These are phyloP conservation scores for Leptinotarsa tumamoca DNA, from an alignment of 2,888 invertebrate genomes.

Conservation along the genomic window DNA sequence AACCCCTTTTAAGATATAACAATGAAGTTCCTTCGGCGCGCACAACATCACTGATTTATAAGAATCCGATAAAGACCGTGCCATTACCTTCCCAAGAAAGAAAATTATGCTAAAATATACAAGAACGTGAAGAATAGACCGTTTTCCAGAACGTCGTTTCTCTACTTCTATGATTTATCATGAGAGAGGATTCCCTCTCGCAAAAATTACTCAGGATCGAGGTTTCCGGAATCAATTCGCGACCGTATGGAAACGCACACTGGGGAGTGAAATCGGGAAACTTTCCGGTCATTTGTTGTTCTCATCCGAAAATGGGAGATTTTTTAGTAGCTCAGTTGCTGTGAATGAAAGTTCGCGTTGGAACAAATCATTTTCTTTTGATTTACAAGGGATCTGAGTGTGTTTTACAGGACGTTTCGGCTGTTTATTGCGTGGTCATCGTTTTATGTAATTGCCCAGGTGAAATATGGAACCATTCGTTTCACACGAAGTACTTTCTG, in stretches of 20 bases:
- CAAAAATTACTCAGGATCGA: neutral
- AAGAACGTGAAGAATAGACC: constrained; percentile 43
- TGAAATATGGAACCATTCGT: constrained; percentile 34
- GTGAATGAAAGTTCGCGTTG: constrained; percentile 48
- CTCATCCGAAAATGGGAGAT: neutral
- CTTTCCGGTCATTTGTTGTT: constrained; percentile 1
- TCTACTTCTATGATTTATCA: constrained; percentile 23
- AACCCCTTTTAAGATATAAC: constrained; percentile 39
- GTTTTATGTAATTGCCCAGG: constrained; percentile 39
- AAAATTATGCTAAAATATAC: constrained; percentile 50
- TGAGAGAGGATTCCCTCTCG: neutral
- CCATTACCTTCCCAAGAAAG: constrained; percentile 38
- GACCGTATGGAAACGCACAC: neutral
- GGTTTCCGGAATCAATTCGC: neutral
- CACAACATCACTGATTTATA: constrained; percentile 46
- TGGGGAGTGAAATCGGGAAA: neutral
- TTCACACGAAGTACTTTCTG: neutral
- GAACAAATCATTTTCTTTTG: constrained; percentile 47
- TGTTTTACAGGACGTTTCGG: constrained; percentile 41
- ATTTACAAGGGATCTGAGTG: constrained; percentile 41
- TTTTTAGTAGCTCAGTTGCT: constrained; percentile 45
- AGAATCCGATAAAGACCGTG: constrained; percentile 45
- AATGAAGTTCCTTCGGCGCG: constrained; percentile 38
- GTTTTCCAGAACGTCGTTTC: constrained; percentile 32
- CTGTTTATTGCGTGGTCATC: constrained; percentile 42